phyloP scores from a whole-genome alignment of 2,113 vertebrate genomes.

The Microcebus murinus region DNA sequence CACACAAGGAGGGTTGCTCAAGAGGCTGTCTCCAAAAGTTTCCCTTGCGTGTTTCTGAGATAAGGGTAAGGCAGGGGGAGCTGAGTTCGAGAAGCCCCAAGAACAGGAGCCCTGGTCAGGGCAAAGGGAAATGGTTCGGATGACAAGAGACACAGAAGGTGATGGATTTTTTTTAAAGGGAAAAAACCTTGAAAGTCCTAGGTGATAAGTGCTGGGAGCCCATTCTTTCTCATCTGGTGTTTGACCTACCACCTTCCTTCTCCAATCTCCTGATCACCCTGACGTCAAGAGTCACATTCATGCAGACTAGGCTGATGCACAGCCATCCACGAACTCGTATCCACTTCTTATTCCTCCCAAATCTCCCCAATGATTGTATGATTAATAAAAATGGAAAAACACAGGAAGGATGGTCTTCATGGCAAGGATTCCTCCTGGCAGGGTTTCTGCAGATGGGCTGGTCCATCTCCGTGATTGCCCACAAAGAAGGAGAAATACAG shows the following conservation, averaged over 20 bases:
- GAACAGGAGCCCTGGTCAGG: neutral
- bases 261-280: neutral
- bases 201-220: neutral
- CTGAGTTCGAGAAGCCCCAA: neutral
- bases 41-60: neutral
- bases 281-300: neutral
- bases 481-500: neutral
- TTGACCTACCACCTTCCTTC: neutral
- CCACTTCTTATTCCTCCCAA: neutral
- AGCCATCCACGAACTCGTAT: fast-evolving
- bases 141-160: neutral
- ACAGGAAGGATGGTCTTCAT: neutral
- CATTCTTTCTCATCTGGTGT: neutral
- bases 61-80: neutral
- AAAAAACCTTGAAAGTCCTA: neutral
- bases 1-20: no score
- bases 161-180: neutral
- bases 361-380: neutral
- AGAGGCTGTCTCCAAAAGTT: neutral
- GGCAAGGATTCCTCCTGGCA: neutral
- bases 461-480: neutral
- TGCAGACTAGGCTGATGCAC: neutral
- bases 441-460: neutral
- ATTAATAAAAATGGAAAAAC: neutral
- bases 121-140: neutral